Percentiles rank a stretch among this genome's conserved stretches.
Conservation (phyloP, 2,113 vertebrate genomes). For the Python bivittatus region DNA sequence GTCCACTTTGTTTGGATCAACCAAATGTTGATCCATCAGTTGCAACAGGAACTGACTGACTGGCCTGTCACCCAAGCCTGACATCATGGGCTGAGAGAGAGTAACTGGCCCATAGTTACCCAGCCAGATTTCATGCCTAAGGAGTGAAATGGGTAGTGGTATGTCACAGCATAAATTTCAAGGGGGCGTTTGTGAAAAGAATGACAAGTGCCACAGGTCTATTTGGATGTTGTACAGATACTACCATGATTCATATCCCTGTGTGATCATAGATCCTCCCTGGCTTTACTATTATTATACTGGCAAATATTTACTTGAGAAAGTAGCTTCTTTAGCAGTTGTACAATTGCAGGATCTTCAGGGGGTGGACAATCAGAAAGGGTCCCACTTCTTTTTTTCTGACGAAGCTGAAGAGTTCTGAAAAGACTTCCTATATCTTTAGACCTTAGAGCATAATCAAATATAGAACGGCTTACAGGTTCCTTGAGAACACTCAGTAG, state of each 20-base stretch:
- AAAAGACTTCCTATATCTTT: conserved; percentile 94
- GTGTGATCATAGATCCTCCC: neutral
- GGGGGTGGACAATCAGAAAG: conserved; percentile 88
- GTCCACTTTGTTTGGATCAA: too few species aligned
- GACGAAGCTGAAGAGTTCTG: conserved; percentile 89
- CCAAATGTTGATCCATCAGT: too few species aligned
- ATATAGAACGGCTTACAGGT: conserved; percentile 94
- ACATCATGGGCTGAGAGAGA: too few species aligned
- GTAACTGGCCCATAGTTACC: too few species aligned
- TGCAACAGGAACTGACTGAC: too few species aligned
- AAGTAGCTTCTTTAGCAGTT: conserved; percentile 94
- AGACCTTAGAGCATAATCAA: conserved; percentile 93
- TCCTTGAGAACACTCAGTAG: conserved; percentile 95
- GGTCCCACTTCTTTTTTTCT: conserved; percentile 87
- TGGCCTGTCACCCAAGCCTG: too few species aligned
- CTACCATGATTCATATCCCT: neutral
- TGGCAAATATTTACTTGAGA: conserved; percentile 82
- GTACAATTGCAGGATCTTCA: conserved; percentile 90
- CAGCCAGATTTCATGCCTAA: too few species aligned
- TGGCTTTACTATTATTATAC: neutral
- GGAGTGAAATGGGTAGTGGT: neutral
- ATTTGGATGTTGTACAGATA: neutral
- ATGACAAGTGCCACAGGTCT: neutral
- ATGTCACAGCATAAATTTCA: neutral
- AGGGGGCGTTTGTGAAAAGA: neutral